phyloP scores from a whole-genome alignment of 2,113 vertebrate species.

The Corythornis vintsioides region DNA sequence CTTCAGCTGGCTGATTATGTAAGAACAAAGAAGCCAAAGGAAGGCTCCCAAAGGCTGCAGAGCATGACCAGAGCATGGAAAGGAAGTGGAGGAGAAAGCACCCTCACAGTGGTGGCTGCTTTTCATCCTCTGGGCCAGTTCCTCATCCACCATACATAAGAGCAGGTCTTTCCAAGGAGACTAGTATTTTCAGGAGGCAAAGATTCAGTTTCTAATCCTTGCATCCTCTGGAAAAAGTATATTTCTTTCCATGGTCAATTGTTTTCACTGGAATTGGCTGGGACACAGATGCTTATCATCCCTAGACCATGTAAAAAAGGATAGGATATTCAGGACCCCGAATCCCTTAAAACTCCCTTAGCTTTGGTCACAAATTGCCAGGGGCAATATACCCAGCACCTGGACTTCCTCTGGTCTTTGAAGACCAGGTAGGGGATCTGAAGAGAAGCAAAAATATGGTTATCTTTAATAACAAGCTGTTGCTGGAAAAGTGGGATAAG shows the following conservation, averaged over 20 bases:
- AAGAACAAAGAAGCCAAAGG: slow-evolving; percentile 3
- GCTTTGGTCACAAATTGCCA: not conserved
- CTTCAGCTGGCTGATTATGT: not conserved
- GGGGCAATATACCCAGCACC: not conserved
- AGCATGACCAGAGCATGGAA: not conserved
- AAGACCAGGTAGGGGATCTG: not conserved
- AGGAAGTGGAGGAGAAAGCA: not conserved
- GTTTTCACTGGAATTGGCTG: not conserved
- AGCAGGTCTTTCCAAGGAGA: not conserved
- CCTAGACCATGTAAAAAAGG: not conserved
- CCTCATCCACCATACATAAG: not conserved
- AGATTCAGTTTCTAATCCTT: not conserved
- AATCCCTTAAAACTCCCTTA: not conserved
- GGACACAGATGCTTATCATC: not conserved
- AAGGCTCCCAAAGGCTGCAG: slow-evolving; percentile 1
- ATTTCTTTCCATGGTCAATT: not conserved
- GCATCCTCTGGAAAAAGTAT: not conserved
- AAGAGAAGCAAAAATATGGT: slow-evolving; percentile 5
- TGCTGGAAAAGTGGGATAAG: slow-evolving; percentile 32
- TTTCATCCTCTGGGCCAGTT: not conserved
- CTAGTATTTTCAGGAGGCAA: not conserved
- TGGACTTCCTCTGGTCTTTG: not conserved
- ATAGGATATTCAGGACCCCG: not conserved
- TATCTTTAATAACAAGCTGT: slow-evolving; percentile 25
- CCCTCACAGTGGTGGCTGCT: not conserved